Conservation (phyloP, 2,797 vertebrate species). For the Heterohyrax brucei region DNA sequence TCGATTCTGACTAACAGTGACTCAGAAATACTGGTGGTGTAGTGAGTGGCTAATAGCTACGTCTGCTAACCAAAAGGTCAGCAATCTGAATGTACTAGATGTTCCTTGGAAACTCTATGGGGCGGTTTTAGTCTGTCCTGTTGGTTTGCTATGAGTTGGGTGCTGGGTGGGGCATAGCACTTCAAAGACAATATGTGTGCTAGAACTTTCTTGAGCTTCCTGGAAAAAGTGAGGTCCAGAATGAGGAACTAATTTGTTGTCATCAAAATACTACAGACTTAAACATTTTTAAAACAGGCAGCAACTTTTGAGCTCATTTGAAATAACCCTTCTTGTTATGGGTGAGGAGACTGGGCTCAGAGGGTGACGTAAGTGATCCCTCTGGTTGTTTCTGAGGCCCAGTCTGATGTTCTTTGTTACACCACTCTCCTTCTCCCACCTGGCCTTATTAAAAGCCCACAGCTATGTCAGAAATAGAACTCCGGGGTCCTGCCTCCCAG, state of each 20-base stretch:
- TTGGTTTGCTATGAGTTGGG: background rate
- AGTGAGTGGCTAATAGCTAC: too few relatives aligned
- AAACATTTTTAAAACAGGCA: background rate
- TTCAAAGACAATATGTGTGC: background rate
- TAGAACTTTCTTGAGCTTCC: slow-evolving; percentile 50
- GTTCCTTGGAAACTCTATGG: too few relatives aligned
- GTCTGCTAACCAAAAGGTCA: too few relatives aligned
- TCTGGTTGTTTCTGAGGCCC: background rate
- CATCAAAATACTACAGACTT: slow-evolving; percentile 63
- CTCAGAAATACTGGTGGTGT: too few relatives aligned
- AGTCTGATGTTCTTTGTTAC: background rate
- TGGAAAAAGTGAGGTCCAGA: slow-evolving; percentile 24
- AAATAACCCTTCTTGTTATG: slow-evolving; percentile 32
- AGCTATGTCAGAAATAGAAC: slow-evolving; percentile 38
- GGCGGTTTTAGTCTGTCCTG: too few relatives aligned
- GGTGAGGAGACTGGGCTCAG: slow-evolving; percentile 52
- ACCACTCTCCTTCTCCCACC: background rate
- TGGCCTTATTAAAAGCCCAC: background rate
- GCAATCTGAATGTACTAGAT: too few relatives aligned
- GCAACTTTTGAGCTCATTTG: slow-evolving; percentile 50
- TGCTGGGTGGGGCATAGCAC: background rate
- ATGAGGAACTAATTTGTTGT: slow-evolving; percentile 42
- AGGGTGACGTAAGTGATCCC: background rate
- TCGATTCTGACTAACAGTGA: too few relatives aligned
- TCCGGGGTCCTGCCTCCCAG: background rate